Base-by-base conservation (phyloP, 1,140 invertebrate species). In the Saxidomus purpurata region DNA sequence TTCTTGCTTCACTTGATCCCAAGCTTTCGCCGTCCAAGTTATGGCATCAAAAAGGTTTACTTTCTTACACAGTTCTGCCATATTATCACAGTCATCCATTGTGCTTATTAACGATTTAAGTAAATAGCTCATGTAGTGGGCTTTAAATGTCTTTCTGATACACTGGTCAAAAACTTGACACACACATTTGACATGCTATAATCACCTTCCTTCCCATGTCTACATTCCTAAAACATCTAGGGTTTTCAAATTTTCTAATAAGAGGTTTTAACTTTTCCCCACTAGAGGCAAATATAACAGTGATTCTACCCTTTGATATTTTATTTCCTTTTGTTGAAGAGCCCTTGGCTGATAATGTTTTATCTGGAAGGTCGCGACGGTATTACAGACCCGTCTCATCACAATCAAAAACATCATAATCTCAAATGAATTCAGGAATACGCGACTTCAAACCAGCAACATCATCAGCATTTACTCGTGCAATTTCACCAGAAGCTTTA, bases 141-240 rank as follows among this genome's bases (percentile, higher is more conserved):
- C 82, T 36, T 92, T 92, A 38, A 92, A 90, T 2, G 89, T 81
- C 0, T 71, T 19, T 17, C 91, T 93, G 9, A 91, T 90, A 17
- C 87, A 77, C 3, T 83, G 71, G 69, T 93, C 89, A 0, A 89
- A 92, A 95, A 96, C 25, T 93, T 92, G 1, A 95, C 83, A 92
- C 93, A 95, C 8, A 96, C 92, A 90, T 92, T 91, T 22, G 94
- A 89, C 63, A 94, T 87, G 47, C 52, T 34, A 15, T 89, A 63
- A 52, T 59, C 77, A 59, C 38, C 52, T 8, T 36, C 80, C n/a
- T 89, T 59, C 52, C 74, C 71, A 69, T 94, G 92, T n/a, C n/a
- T n/a, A n/a, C n/a, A n/a, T n/a, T n/a, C n/a, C n/a, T n/a, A n/a
- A n/a, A n/a, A n/a, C n/a, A n/a, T n/a, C n/a, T n/a, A n/a, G n/a